Conservation (phyloP, 1,140 invertebrate species). For the Mamestra configurata region DNA sequence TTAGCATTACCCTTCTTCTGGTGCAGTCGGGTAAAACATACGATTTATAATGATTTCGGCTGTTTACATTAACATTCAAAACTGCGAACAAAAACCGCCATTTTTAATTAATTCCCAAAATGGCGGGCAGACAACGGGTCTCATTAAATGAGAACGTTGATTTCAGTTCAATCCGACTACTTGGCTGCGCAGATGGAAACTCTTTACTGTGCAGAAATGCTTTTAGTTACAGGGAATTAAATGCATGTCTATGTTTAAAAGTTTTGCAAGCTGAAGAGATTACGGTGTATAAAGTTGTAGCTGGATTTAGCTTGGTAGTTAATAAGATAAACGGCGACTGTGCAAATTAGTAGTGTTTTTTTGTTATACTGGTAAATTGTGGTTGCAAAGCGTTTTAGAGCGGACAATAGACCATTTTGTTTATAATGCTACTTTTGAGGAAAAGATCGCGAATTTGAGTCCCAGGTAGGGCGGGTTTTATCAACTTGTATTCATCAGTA, state of each 20-base stretch:
- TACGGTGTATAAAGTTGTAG: not conserved
- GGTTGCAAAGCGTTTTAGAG: no score
- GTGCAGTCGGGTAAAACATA: no score
- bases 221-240: not conserved
- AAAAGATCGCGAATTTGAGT: no score
- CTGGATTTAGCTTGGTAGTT: not conserved
- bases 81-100: constrained; percentile 24
- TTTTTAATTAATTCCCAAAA: constrained; percentile 59
- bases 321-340: not conserved
- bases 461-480: no score
- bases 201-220: not conserved
- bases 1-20: no score
- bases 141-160: constrained; percentile 54
- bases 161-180: constrained; percentile 50
- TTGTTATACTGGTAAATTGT: not conserved
- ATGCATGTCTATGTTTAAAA: not conserved
- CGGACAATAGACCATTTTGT: no score
- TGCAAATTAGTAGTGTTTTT: not conserved
- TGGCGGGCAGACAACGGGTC: constrained; percentile 37
- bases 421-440: no score
- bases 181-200: not conserved
- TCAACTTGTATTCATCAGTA: no score
- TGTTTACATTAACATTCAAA: no score
- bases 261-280: not conserved
- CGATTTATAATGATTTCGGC: no score